phyloP scores from a whole-genome alignment of 1,140 invertebrate species.

The Phymorhynchus buccinoides region DNA sequence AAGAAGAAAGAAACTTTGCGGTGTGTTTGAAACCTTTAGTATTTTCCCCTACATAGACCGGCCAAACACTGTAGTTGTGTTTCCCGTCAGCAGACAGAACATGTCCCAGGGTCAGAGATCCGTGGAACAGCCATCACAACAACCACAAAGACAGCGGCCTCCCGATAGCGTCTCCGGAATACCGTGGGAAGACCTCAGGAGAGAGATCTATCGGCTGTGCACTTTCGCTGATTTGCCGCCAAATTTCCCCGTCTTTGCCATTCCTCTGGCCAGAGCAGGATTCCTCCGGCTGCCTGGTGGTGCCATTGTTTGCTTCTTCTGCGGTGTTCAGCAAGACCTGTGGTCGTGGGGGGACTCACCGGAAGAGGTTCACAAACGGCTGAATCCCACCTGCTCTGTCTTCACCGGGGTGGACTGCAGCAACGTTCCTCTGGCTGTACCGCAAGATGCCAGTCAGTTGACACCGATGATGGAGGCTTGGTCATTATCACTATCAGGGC shows the following conservation, averaged over 20 bases:
- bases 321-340: slow-evolving; percentile 38
- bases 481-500: background rate
- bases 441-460: background rate
- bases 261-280: slow-evolving; percentile 83
- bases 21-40: background rate
- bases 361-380: slow-evolving; percentile 38
- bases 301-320: slow-evolving; percentile 51
- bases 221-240: slow-evolving; percentile 78
- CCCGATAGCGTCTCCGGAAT: background rate
- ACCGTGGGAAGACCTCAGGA: background rate
- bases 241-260: slow-evolving; percentile 81
- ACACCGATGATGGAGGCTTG: background rate
- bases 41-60: background rate
- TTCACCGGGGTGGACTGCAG: slow-evolving; percentile 32
- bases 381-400: slow-evolving; percentile 48
- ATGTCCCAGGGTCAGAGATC: background rate
- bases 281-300: slow-evolving; percentile 47
- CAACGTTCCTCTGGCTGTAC: slow-evolving; percentile 40
- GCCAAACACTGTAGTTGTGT: background rate
- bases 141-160: background rate
- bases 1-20: background rate
- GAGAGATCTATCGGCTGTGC: slow-evolving; percentile 75
- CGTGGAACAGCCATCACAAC: background rate
- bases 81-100: slow-evolving; percentile 20
- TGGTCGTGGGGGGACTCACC: slow-evolving; percentile 49